Conservation (phyloP, 2,888 invertebrate genomes). For the Pollenia griseotomentosa region DNA sequence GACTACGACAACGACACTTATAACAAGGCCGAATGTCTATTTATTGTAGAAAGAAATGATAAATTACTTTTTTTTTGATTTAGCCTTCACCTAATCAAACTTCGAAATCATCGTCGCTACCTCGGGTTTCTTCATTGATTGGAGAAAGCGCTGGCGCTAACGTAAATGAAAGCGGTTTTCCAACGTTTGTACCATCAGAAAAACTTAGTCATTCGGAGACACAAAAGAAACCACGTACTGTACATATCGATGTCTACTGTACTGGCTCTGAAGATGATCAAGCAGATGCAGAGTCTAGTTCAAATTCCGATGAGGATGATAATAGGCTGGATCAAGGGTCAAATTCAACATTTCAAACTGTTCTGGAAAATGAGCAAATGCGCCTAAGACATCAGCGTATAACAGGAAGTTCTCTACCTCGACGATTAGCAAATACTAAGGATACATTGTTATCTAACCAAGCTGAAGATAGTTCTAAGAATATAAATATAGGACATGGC, state of each 20-base stretch:
- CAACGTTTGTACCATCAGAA: slow-evolving; percentile 62
- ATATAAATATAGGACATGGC: slow-evolving; percentile 81
- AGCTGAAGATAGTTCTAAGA: slow-evolving; percentile 52
- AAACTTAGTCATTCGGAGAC: slow-evolving; percentile 71
- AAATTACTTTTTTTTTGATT: slow-evolving; percentile 10
- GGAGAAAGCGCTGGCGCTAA: slow-evolving; percentile 69
- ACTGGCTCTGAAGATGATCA: slow-evolving; percentile 86
- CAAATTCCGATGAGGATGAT: slow-evolving; percentile 76
- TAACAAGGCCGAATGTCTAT: too few species aligned
- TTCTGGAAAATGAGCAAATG: slow-evolving; percentile 87
- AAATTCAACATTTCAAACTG: slow-evolving; percentile 87
- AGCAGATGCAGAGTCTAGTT: slow-evolving; percentile 79
- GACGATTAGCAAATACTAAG: slow-evolving; percentile 77
- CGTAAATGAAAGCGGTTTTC: slow-evolving; percentile 66
- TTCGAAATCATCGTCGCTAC: slow-evolving; percentile 81
- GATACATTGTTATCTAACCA: not conserved
- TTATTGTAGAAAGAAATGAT: not conserved
- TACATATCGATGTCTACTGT: slow-evolving; percentile 91
- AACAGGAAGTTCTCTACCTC: slow-evolving; percentile 85
- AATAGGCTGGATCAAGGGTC: slow-evolving; percentile 82
- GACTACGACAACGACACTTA: too few species aligned
- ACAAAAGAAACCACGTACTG: slow-evolving; percentile 86
- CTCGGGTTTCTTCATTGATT: slow-evolving; percentile 79
- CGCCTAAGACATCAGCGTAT: slow-evolving; percentile 86
- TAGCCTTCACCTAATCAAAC: slow-evolving; percentile 78